A percentile compares a stretch with the other conserved stretches of the same genome.
Conservation (phyloP, 2,888 invertebrate genomes). For the Oxycera nigricornis region DNA sequence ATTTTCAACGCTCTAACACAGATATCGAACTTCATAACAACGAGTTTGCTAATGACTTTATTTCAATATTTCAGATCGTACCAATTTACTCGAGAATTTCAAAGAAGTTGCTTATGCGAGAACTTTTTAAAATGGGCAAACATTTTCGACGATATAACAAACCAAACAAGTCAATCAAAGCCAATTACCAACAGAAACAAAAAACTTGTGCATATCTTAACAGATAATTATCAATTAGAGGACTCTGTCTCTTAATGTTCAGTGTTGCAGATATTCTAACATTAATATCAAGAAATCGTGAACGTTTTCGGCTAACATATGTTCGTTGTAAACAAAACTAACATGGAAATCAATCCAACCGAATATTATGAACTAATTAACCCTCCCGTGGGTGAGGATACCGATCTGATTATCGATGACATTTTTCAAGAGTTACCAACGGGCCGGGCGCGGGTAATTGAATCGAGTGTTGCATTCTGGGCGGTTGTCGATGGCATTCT, state of each 20-base stretch:
- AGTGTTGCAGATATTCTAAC: background rate
- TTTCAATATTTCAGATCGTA: too few species aligned
- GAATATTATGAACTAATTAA: slow-evolving; percentile 45
- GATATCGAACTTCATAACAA: too few species aligned
- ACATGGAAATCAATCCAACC: slow-evolving; percentile 42
- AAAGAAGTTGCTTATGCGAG: too few species aligned
- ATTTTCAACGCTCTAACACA: too few species aligned
- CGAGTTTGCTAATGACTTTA: too few species aligned
- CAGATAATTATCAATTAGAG: slow-evolving; percentile 5
- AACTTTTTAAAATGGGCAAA: too few species aligned
- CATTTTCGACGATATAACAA: too few species aligned
- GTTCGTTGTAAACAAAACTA: background rate
- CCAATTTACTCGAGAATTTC: too few species aligned
- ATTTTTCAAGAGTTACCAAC: slow-evolving; percentile 47
- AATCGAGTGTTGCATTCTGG: slow-evolving; percentile 62
- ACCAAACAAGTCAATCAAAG: too few species aligned
- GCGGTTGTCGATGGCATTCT: slow-evolving; percentile 71
- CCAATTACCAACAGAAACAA: background rate
- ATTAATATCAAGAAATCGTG: background rate
- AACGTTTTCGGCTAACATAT: background rate
- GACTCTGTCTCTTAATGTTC: background rate
- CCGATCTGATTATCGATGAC: slow-evolving; percentile 41
- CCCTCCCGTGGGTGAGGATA: slow-evolving; percentile 44
- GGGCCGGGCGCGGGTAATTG: slow-evolving; percentile 46
- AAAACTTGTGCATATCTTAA: slow-evolving; percentile 10